phyloP scores from a whole-genome alignment of 2,888 invertebrate genomes.

The Therioaphis trifolii region DNA sequence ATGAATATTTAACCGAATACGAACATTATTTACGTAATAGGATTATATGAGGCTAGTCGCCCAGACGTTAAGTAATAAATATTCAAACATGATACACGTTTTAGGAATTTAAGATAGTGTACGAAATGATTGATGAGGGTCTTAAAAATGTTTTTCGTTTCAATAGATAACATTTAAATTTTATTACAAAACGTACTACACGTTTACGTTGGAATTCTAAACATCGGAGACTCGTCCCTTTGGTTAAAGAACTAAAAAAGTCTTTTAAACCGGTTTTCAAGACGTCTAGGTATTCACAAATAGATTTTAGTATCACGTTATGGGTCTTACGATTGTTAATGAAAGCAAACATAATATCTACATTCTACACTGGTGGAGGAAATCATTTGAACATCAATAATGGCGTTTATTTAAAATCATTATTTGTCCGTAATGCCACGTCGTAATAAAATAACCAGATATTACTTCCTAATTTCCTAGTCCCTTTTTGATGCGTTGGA shows the following conservation, averaged over 20 bases:
- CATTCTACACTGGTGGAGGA: too few species aligned
- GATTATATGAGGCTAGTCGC: background rate
- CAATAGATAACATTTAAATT: background rate
- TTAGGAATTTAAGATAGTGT: background rate
- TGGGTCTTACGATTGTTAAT: too few species aligned
- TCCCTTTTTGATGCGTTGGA: conserved; percentile 13
- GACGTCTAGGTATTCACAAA: background rate
- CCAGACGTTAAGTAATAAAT: conserved; percentile 8
- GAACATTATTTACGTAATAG: background rate
- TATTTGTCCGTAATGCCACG: too few species aligned
- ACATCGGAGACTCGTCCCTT: background rate
- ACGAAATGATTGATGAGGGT: background rate
- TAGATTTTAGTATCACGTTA: too few species aligned
- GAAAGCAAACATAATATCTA: too few species aligned
- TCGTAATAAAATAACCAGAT: conserved; percentile 30
- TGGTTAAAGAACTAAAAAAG: background rate
- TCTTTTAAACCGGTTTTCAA: conserved; percentile 36
- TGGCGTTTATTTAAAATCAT: too few species aligned
- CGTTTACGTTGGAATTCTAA: background rate
- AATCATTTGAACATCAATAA: background rate
- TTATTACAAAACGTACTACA: background rate
- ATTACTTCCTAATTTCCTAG: conserved; percentile 35
- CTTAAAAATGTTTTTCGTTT: background rate
- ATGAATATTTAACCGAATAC: background rate
- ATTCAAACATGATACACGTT: background rate